These are phyloP conservation scores for Megalonaias nervosa DNA, from an alignment of 1,140 invertebrate species.

Conservation along the genomic window DNA sequence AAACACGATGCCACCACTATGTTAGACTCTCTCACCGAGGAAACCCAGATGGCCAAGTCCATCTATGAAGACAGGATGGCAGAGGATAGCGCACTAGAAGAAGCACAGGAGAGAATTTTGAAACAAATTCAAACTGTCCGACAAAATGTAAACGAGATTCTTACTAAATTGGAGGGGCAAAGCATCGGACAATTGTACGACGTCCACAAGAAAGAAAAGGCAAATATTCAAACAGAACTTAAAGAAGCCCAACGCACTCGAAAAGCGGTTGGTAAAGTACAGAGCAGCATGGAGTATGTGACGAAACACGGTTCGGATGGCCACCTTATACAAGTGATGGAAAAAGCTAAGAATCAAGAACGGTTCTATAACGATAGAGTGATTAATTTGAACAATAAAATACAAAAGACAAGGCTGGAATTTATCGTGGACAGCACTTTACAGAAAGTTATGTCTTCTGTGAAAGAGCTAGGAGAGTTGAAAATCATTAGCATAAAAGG, in stretches of 20 bases:
- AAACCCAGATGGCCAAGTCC: conserved; percentile 18
- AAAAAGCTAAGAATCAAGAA: conserved; percentile 4
- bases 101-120: conserved; percentile 9
- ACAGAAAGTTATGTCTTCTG: conserved; percentile 20
- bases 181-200: conserved; percentile 16
- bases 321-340: conserved; percentile 14
- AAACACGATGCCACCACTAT: conserved; percentile 1
- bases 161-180: conserved; percentile 26
- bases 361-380: conserved; percentile 26
- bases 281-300: conserved; percentile 5
- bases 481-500: background rate
- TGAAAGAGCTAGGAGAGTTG: conserved; percentile 23
- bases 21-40: conserved; percentile 11
- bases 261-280: conserved; percentile 25
- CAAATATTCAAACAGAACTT: conserved; percentile 9
- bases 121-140: conserved; percentile 18
- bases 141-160: conserved; percentile 25
- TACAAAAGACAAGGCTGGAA: conserved; percentile 20
- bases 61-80: conserved; percentile 23
- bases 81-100: conserved; percentile 19
- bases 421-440: conserved; percentile 18
- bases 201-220: conserved; percentile 19
- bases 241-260: conserved; percentile 33
- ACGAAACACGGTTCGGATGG: conserved; percentile 27
- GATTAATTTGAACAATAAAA: conserved; percentile 13